Evolutionary conservation across 2,797 vertebrate species (phyloP).

Genomic region (Ctenopoma kingsleyae): DNA sequence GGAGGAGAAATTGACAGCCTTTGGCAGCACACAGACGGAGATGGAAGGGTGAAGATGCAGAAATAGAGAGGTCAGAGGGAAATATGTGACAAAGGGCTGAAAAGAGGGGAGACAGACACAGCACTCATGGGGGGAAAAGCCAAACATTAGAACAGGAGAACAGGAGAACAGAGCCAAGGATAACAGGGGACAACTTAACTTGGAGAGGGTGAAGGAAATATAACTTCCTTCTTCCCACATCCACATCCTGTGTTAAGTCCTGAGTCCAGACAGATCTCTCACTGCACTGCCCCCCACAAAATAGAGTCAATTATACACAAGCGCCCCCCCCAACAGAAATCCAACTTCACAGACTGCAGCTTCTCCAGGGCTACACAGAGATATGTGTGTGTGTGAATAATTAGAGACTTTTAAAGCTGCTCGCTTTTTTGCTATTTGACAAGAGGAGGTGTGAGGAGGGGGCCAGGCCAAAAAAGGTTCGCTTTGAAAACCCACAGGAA

Average conservation of each 20-base stretch:
- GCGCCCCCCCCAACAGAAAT: conserved; percentile 25
- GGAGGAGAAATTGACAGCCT: conserved; percentile 12
- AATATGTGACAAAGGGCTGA: conserved; percentile 23
- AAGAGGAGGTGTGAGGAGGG: conserved; percentile 25
- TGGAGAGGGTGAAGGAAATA: conserved; percentile 4
- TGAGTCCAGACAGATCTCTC: conserved; percentile 35
- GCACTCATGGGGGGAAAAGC: conserved; percentile 1
- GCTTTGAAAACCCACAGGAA: conserved; percentile 70
- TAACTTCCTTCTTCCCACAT: conserved; percentile 6
- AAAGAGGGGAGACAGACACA: neutral
- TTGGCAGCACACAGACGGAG: conserved; percentile 21
- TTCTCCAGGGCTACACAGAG: conserved; percentile 32
- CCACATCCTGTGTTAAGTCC: conserved; percentile 23
- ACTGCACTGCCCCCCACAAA: conserved; percentile 37
- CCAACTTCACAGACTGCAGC: conserved; percentile 34
- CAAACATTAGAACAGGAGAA: conserved; percentile 13
- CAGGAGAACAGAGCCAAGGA: neutral
- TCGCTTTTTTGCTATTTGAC: conserved; percentile 59
- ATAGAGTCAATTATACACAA: conserved; percentile 47
- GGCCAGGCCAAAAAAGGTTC: conserved; percentile 34
- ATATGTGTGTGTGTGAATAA: conserved; percentile 49
- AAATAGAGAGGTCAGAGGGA: conserved; percentile 45
- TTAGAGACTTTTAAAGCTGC: conserved; percentile 57
- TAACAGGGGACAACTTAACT: conserved; percentile 11
- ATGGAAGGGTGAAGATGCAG: conserved; percentile 26